Percentiles rank a stretch among this genome's conserved stretches.
These are phyloP conservation scores for Cavia aperea DNA, from an alignment of 2,113 vertebrate species.

Conservation along the genomic window DNA sequence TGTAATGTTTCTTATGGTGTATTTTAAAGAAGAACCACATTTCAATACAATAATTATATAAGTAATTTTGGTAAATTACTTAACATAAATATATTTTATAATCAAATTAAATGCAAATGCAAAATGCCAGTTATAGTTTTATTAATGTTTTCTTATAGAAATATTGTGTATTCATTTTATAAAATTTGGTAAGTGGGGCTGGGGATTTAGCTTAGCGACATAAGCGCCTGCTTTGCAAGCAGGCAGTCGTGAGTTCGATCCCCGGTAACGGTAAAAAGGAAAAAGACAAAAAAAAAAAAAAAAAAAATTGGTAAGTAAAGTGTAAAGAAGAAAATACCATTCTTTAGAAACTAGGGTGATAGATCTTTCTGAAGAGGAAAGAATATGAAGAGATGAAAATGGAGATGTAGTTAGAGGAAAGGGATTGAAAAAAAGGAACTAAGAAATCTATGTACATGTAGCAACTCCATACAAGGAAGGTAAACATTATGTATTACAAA, in stretches of 20 bases:
- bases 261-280: too few relatives aligned
- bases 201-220: too few relatives aligned
- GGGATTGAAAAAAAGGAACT: background rate
- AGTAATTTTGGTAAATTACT: constrained; percentile 40
- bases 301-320: constrained; percentile 23
- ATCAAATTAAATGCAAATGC: constrained; percentile 2
- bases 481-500: background rate
- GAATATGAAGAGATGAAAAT: background rate
- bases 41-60: constrained; percentile 21
- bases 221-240: too few relatives aligned
- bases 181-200: constrained; percentile 11
- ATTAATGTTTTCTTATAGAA: constrained; percentile 20
- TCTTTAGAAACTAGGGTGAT: background rate
- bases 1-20: constrained; percentile 33
- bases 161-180: constrained; percentile 21
- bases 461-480: background rate
- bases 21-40: constrained; percentile 33
- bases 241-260: too few relatives aligned
- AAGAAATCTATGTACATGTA: background rate
- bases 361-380: background rate
- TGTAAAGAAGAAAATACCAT: constrained; percentile 29
- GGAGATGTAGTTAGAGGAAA: background rate
- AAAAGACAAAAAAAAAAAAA: too few relatives aligned
- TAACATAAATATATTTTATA: constrained; percentile 44
- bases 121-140: background rate